A percentile compares a stretch with the other conserved stretches of the same genome.
These are phyloP conservation scores for Drosophila affinis DNA, from an alignment of 2,888 invertebrate genomes.

Conservation along the genomic window DNA sequence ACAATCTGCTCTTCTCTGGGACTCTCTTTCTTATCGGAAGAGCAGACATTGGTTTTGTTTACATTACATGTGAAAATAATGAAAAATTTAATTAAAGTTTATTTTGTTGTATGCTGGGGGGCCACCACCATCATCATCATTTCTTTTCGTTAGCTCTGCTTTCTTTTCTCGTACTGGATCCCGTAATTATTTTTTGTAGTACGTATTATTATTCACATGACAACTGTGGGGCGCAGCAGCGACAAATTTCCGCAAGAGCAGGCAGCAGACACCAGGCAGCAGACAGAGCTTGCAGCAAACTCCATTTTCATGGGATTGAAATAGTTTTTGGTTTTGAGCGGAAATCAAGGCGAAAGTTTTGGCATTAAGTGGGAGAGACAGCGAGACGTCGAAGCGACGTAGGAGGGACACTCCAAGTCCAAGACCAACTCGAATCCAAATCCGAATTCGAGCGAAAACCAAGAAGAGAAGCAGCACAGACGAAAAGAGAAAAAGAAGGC, in stretches of 20 bases:
- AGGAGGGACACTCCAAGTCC: slow-evolving; percentile 26
- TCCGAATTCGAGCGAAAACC: not conserved
- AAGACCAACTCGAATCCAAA: not conserved
- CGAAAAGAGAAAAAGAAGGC: slow-evolving; percentile 40
- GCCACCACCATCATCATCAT: not conserved
- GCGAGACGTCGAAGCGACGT: slow-evolving; percentile 11
- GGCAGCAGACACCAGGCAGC: slow-evolving; percentile 4
- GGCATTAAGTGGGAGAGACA: slow-evolving; percentile 29
- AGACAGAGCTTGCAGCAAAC: not conserved
- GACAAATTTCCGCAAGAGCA: slow-evolving; percentile 54
- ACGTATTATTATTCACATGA: slow-evolving; percentile 58
- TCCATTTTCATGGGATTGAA: slow-evolving; percentile 12
- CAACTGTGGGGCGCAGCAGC: slow-evolving; percentile 36
- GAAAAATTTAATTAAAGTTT: slow-evolving; percentile 41
- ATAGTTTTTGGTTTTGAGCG: slow-evolving; percentile 41
- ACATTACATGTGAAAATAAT: slow-evolving; percentile 32
- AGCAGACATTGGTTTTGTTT: slow-evolving; percentile 38
- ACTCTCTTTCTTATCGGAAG: slow-evolving; percentile 33
- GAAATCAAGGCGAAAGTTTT: slow-evolving; percentile 66
- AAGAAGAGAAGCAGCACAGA: slow-evolving; percentile 31
- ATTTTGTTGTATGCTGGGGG: slow-evolving; percentile 24
- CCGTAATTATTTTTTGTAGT: slow-evolving; percentile 26
- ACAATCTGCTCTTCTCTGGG: not conserved
- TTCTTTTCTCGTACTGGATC: slow-evolving; percentile 45
- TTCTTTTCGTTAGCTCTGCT: slow-evolving; percentile 34